Evolutionary conservation across 2,113 vertebrate genomes (phyloP).

Genomic region (Callocephalon fimbriatum): DNA sequence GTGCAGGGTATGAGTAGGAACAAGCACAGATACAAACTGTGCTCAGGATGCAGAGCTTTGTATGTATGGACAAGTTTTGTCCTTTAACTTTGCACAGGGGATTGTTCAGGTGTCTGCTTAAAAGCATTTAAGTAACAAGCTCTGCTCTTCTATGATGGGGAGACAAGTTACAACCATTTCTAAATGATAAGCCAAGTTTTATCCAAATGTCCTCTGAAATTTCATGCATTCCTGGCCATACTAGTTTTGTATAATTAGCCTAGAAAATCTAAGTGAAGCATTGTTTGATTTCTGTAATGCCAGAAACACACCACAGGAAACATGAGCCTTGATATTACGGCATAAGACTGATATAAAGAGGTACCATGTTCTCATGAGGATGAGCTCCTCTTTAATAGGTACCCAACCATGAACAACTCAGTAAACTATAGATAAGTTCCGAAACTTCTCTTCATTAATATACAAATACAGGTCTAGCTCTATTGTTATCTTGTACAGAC

Average conservation of each 20-base stretch:
- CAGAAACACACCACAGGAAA: not conserved
- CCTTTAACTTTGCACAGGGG: not conserved
- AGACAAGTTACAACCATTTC: not conserved
- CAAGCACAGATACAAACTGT: not conserved
- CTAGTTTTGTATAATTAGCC: not conserved
- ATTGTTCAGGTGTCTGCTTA: not conserved
- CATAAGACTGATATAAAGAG: not conserved
- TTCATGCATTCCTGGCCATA: not conserved
- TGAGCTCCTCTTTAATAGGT: not conserved
- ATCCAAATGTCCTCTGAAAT: not conserved
- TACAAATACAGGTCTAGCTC: not conserved
- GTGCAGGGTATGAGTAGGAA: not conserved
- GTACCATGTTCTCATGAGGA: not conserved
- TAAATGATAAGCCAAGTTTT: not conserved
- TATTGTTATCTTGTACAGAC: fast-evolving
- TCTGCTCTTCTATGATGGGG: not conserved
- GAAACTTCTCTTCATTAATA: not conserved
- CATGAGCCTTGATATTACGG: not conserved
- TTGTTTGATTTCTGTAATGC: not conserved
- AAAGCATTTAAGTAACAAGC: not conserved
- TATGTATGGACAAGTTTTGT: not conserved
- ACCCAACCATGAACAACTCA: not conserved
- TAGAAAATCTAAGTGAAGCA: not conserved
- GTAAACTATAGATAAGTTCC: not conserved
- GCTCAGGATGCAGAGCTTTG: not conserved